Conservation (phyloP, 2,888 invertebrate species). For the Cerceris ruficornis region DNA sequence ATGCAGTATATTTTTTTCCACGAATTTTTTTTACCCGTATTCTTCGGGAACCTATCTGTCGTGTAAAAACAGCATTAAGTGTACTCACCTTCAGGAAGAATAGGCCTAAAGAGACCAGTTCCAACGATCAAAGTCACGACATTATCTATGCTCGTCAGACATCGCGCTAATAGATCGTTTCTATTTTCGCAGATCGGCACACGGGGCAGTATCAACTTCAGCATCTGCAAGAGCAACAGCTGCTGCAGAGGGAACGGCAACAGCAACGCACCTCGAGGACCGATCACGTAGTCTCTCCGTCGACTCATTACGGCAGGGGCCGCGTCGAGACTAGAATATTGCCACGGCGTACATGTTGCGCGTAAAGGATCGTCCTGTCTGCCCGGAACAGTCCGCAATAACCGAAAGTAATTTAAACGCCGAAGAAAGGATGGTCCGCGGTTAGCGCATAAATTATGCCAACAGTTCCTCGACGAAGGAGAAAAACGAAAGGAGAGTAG, state of each 20-base stretch:
- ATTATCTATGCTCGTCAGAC: not conserved
- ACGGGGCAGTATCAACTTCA: constrained; percentile 60
- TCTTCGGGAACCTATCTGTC: too few relatives aligned
- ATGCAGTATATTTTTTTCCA: too few relatives aligned
- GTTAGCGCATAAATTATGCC: constrained; percentile 44
- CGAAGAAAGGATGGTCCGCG: constrained; percentile 33
- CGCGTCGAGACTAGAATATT: constrained; percentile 73
- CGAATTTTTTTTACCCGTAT: too few relatives aligned
- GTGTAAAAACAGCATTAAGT: too few relatives aligned
- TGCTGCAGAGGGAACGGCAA: constrained; percentile 55
- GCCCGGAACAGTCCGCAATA: constrained; percentile 39
- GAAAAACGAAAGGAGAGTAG: constrained; percentile 4
- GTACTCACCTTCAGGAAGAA: too few relatives aligned
- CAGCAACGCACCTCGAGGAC: constrained; percentile 52
- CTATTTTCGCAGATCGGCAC: constrained; percentile 66
- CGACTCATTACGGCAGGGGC: constrained; percentile 66
- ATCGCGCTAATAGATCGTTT: constrained; percentile 5
- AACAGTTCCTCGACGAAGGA: constrained; percentile 20
- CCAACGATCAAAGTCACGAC: too few relatives aligned
- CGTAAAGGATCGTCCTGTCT: constrained; percentile 53
- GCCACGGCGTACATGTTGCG: constrained; percentile 70
- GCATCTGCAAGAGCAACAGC: constrained; percentile 50
- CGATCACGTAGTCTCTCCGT: constrained; percentile 56
- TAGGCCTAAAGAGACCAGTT: too few relatives aligned
- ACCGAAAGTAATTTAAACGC: constrained; percentile 54